Base-by-base conservation (phyloP, 1,140 invertebrate genomes). In the Scaptomyza montana region DNA sequence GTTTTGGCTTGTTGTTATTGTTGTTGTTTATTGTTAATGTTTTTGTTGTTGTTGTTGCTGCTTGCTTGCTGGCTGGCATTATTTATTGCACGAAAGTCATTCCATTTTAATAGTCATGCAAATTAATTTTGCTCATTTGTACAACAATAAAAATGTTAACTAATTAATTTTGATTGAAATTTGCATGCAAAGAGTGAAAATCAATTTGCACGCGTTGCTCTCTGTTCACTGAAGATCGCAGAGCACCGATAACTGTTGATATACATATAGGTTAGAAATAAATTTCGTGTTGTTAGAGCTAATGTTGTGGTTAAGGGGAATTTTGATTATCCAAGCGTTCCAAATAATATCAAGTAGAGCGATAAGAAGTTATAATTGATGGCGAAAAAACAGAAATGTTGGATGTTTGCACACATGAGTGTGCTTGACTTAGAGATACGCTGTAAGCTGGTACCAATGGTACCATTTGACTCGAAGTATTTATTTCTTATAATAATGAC, bases 131-230 rank as follows among this genome's bases (percentile, higher is more conserved):
- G 84, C 84, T 89, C 84, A 89, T 89, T 90, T 90, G 89, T 90
- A 82, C 81, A 90, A 90, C 89, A 90, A 90, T 90, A 90, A 90
- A 90, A 90, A 90, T 90, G 89, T 90, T 90, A 84, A 89, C 89
- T 90, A 90, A 90, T 90, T 90, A 90, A 90, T 90, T 90, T 90
- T 90, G 89, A 90, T 90, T 90, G 81, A 87, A 90, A 90, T 90
- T 90, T 90, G 89, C 89, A 90, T 90, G 89, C 89, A 77, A 90
- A 90, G 81, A 81, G 84, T 76, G 74, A 89, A 89, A 86, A 89
- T 90, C 79, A 87, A 90, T 90, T 90, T 82, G 78, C 81, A 79
- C 76, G 72, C 80, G 85, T 73, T 72, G 41, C 70, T 67, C 54
- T 78, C 54, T 76, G 61, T 79, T 74, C 16, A 36, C 19, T 28